Base-by-base conservation (phyloP, 1,140 invertebrate species). In the Coptotermes formosanus region DNA sequence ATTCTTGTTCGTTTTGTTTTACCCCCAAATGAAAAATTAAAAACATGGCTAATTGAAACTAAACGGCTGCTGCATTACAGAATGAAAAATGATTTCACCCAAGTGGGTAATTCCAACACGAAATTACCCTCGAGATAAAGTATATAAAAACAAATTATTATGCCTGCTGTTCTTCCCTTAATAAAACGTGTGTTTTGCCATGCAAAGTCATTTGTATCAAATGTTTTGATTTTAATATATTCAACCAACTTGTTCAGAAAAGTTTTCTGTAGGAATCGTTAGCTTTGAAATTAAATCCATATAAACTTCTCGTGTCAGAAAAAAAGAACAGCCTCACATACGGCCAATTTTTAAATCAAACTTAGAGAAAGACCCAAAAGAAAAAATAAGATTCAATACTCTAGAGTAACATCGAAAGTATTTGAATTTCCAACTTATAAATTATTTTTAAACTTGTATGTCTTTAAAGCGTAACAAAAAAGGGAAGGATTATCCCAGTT, bases 41-140 rank as follows among this genome's bases (percentile, higher is more conserved):
- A 75, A 75, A 75, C 64, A 30, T n/a, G 64, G 64, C 25, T 75
- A 75, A 75, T 75, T 75, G 64, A 75, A 75, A 75, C 64, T 12
- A 75, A 75, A 75, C 64, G n/a, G 64, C 64, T n/a, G 25, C 64
- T 30, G 25, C n/a, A 75, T 55, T 55, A 75, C 30, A 75, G 64
- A 75, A 75, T 75, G 64, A 75, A 75, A 75, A 75, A 75, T 75
- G 64, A 75, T 75, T 75, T 75, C 64, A 75, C 64, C 64, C 64
- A 75, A 75, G 64, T 30, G 64, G 64, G n/a, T 30, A 75, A 75
- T 75, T 75, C n/a, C 25, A 75, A 25, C 64, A 30, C 19, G n/a
- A 75, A 75, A 30, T 75, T 25, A 16, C 64, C 64, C 64, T 25
- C 25, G n/a, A 75, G 64, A 30, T 30, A 75, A 75, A 75, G 25